A percentile compares a stretch with the other conserved stretches of the same genome.
Evolutionary conservation across 1,140 invertebrate genomes (phyloP).

Genomic region (Hycleus phaleratus): DNA sequence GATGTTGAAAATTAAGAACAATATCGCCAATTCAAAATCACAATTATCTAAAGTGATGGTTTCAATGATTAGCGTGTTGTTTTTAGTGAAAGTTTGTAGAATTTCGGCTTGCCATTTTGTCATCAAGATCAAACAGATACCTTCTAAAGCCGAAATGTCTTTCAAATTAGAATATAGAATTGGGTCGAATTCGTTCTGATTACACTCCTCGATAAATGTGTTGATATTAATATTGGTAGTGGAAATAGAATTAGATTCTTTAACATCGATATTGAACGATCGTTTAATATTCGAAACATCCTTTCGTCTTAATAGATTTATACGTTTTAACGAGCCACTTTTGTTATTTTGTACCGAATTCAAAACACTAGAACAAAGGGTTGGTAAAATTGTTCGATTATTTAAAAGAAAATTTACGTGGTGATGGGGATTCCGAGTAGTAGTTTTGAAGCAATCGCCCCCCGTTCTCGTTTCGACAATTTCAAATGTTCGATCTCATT

Average conservation of each 20-base stretch:
- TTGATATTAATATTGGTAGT: neutral
- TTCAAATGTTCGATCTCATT: constrained; percentile 3
- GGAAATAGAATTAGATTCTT: neutral
- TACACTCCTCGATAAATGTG: neutral
- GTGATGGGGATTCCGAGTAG: neutral
- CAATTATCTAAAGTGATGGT: neutral
- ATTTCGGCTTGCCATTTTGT: constrained; percentile 2
- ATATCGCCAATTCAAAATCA: constrained; percentile 2
- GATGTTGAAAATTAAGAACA: constrained; percentile 4
- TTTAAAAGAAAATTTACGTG: neutral
- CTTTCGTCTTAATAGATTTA: neutral
- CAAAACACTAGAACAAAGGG: neutral
- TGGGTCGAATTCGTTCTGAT: neutral
- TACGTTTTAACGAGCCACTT: neutral
- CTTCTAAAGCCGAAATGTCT: neutral
- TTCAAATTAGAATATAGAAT: neutral
- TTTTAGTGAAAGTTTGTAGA: neutral
- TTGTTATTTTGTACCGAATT: constrained; percentile 1
- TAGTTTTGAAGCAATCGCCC: neutral
- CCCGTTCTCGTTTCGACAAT: constrained; percentile 6
- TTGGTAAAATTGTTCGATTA: too few species aligned
- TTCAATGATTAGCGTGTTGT: neutral
- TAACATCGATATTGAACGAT: constrained; percentile 7
- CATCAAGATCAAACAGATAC: constrained; percentile 1
- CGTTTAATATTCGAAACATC: constrained; percentile 1